A percentile compares a stretch with the other conserved stretches of the same genome.
phyloP scores from a whole-genome alignment of 1,140 invertebrate genomes.

The Andricus grossulariae region DNA sequence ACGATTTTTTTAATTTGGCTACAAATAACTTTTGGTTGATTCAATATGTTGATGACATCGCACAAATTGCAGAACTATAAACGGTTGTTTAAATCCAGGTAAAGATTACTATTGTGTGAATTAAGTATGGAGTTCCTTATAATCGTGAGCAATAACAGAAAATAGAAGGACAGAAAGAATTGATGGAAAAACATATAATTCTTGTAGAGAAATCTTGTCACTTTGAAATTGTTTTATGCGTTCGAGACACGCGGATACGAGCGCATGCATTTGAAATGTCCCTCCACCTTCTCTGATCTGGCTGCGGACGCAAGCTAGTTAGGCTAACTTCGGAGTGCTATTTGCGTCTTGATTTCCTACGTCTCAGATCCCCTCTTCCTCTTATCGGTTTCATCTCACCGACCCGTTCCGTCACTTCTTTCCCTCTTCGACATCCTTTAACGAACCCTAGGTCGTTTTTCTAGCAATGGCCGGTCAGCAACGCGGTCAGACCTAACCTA shows the following conservation, averaged over 20 bases:
- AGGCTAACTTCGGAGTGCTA: constrained; percentile 73
- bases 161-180: not conserved
- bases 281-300: constrained; percentile 59
- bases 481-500: constrained; percentile 59
- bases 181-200: not conserved
- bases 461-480: constrained; percentile 62
- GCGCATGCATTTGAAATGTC: constrained; percentile 56
- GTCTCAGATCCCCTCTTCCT: constrained; percentile 56
- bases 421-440: constrained; percentile 53
- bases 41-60: too few species aligned
- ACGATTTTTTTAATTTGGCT: too few species aligned
- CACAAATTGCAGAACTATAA: too few species aligned
- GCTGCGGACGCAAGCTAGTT: constrained; percentile 62
- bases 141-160: too few species aligned
- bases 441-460: constrained; percentile 39
- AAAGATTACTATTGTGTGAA: too few species aligned
- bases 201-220: not conserved
- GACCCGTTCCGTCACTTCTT: constrained; percentile 46
- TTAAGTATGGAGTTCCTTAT: too few species aligned
- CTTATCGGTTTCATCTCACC: constrained; percentile 40
- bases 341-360: constrained; percentile 73
- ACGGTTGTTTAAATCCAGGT: too few species aligned
- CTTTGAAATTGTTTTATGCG: not conserved
- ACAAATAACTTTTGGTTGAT: too few species aligned
- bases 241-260: constrained; percentile 26